A percentile compares a stretch with the other conserved stretches of the same genome.
These are phyloP conservation scores for Stramonita haemastoma DNA, from an alignment of 2,888 invertebrate species.

Conservation along the genomic window DNA sequence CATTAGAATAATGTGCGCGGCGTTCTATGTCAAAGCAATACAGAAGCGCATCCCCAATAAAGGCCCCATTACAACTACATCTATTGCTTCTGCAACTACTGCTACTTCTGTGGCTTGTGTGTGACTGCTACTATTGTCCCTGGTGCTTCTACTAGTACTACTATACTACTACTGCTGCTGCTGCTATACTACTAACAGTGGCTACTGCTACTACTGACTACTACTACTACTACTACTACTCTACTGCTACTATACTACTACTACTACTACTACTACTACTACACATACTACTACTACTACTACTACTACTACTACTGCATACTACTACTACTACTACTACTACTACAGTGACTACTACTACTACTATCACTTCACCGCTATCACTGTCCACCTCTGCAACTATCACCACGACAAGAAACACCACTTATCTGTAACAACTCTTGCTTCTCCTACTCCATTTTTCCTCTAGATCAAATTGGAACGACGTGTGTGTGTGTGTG, in stretches of 20 bases:
- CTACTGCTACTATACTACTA: background rate
- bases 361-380: background rate
- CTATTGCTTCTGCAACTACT: no score
- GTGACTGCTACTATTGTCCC: background rate
- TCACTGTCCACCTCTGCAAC: background rate
- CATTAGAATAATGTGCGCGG: background rate
- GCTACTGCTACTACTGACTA: no score
- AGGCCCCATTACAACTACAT: no score
- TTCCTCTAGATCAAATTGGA: background rate
- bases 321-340: background rate
- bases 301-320: background rate
- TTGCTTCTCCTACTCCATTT: background rate
- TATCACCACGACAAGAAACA: background rate
- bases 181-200: background rate
- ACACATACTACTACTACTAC: background rate
- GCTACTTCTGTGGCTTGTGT: no score
- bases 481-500: background rate
- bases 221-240: background rate
- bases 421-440: background rate
- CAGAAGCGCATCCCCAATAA: no score
- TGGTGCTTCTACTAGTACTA: background rate
- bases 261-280: background rate
- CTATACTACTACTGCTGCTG: background rate
- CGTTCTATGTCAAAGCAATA: no score
- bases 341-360: background rate